Evolutionary conservation across 2,113 vertebrate species (phyloP).

Genomic region (Pygoscelis antarcticus): DNA sequence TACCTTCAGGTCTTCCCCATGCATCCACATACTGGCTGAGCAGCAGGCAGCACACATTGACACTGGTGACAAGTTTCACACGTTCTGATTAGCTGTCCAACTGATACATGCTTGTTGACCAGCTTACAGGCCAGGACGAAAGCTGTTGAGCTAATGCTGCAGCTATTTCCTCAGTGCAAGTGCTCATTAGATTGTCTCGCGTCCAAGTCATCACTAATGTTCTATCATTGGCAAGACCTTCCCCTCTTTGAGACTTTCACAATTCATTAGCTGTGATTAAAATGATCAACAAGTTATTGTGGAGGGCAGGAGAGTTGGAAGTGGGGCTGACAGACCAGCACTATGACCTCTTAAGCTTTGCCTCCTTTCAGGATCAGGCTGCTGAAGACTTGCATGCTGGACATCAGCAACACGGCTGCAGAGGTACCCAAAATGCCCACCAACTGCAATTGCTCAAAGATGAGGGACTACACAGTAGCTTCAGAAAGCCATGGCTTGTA

Average conservation of each 20-base stretch:
- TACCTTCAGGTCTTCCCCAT: background rate
- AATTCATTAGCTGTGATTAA: background rate
- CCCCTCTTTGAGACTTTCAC: background rate
- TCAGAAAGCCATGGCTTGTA: background rate
- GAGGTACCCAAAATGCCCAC: background rate
- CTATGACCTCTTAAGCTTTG: background rate
- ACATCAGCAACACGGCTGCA: background rate
- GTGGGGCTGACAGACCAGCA: background rate
- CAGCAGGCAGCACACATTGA: background rate
- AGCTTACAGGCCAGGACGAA: background rate
- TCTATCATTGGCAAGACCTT: background rate
- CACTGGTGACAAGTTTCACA: background rate
- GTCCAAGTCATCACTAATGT: too few relatives aligned
- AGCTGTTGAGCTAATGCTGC: background rate
- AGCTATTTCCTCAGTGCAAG: background rate
- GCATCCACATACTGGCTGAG: background rate
- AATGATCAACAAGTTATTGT: background rate
- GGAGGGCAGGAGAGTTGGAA: background rate
- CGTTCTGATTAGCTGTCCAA: background rate
- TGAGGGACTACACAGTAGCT: background rate
- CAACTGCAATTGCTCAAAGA: background rate
- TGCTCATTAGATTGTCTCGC: rapidly evolving
- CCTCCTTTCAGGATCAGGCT: background rate
- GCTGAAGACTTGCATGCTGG: too few relatives aligned
- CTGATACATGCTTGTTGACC: background rate